Evolutionary conservation across 2,888 invertebrate genomes (phyloP), one percentile per base, ranked within the genome.

Genomic region (Brenthis hecate): DNA sequence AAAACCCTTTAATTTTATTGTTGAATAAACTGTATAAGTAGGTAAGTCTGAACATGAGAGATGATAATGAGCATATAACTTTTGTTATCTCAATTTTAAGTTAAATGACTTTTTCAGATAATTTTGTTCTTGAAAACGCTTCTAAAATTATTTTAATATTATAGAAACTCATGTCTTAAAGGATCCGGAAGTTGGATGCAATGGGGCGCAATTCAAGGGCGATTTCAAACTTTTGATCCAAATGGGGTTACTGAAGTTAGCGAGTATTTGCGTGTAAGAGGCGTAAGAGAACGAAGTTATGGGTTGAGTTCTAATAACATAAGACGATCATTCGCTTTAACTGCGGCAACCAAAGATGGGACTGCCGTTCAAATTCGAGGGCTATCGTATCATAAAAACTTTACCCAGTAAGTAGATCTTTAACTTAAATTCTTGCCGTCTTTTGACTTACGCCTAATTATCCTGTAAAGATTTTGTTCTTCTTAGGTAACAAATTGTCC

Each of bases 191-290:
- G 95, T 61, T 95, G 94, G 83, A 88, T 94, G 72, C 96, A 96
- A 78, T 96, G 94, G 86, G 96, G 96, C 5, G 87, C 92, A 0
- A 78, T 95, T 19, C 90, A 94, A 72, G 96, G 96, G 0, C 92
- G 93, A 19, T 80, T 95, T 68, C 89, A 87, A 65, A 84, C 92
- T 0, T 92, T 87, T 68, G 83, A 91, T 60, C 83, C 82, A 1
- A 78, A 86, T 47, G 92, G 90, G 28, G 80, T 81, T 48, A 73
- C 81, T 3, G 81, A 82, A 6, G 77, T 73, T 75, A 80, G 80
- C 80, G 76, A 83, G 63, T 90, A 86, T 71, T 72, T 95, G 28
- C 92, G 94, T 71, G 81, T 94, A 11, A 89, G 94, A 5, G 94
- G 94, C 1, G 76, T 92, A 0, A 87, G 91, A 55, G 92, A 93